Evolutionary conservation across 2,113 vertebrate genomes (phyloP), one percentile per base, ranked within the genome.

Genomic region (Gobiocypris rarus): DNA sequence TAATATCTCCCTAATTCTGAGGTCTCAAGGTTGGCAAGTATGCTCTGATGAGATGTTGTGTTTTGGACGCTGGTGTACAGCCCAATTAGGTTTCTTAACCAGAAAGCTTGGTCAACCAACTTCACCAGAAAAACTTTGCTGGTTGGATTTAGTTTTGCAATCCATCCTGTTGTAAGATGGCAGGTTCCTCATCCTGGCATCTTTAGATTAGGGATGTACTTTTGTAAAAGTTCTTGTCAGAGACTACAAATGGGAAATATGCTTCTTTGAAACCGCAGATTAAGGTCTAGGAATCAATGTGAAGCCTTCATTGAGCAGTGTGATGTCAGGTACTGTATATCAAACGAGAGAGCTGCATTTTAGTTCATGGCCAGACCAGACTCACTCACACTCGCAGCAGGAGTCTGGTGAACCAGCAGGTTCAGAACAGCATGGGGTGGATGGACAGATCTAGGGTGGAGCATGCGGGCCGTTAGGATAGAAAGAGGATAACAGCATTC

Each of bases 201-300:
- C 54, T 41, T 43, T 22, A 2, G 31, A n/a, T 59, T 8, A 77
- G 34, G 22, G 31, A 24, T 58, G 19, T 56, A 77, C 22, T 41
- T 77, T 14, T 1, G 87, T 90, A 91, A 91, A 84, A 85, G 69
- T 81, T 45, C 56, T 7, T 24, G 41, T 71, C 1, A 24, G 63
- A 8, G 15, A 5, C 13, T 14, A 52, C 5, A 65, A 58, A 17
- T 17, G 6, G 15, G 9, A 48, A 43, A 65, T 17, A 80, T 50
- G 15, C 11, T 50, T 9, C 9, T 48, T 79, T 41, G 22, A 79
- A 45, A 34, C 28, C 0, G 3, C 8, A 19, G 34, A 11, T 45
- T 67, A 48, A 24, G 28, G n/a, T 81, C 28, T 56, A n/a, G 63
- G 28, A 70, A 56, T 70, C 48, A 81, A 81, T 0, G 7, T 70